Conservation (phyloP, 1,140 invertebrate species). For the Hycleus cichorii region DNA sequence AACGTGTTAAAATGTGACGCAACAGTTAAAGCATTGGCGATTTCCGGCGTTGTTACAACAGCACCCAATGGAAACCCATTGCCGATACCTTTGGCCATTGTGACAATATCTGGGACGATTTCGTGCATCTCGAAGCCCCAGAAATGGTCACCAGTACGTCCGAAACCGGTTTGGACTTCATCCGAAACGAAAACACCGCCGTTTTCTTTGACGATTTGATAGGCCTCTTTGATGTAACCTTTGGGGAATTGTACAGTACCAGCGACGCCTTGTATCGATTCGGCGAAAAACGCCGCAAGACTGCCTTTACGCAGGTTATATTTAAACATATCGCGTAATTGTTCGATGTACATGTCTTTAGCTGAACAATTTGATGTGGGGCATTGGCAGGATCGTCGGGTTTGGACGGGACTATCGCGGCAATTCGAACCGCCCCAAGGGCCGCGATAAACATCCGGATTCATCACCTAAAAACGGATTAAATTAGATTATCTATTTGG, state of each 20-base stretch:
- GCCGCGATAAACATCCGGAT: slow-evolving; percentile 85
- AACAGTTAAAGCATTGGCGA: slow-evolving; percentile 65
- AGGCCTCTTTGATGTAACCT: slow-evolving; percentile 76
- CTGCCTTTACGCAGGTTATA: slow-evolving; percentile 55
- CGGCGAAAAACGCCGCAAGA: slow-evolving; percentile 85
- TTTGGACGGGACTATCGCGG: slow-evolving; percentile 80
- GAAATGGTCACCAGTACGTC: slow-evolving; percentile 84
- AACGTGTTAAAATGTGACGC: slow-evolving; percentile 94
- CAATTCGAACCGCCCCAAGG: slow-evolving; percentile 82
- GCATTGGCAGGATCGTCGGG: slow-evolving; percentile 62
- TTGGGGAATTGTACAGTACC: slow-evolving; percentile 89
- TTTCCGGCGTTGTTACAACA: slow-evolving; percentile 82
- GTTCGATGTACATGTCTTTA: slow-evolving; percentile 66
- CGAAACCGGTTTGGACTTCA: slow-evolving; percentile 96
- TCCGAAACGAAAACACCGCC: slow-evolving; percentile 88
- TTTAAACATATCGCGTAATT: slow-evolving; percentile 70
- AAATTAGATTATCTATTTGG: slow-evolving; percentile 7
- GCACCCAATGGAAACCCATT: slow-evolving; percentile 94
- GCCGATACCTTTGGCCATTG: slow-evolving; percentile 81
- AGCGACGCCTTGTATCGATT: slow-evolving; percentile 91
- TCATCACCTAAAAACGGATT: slow-evolving; percentile 56
- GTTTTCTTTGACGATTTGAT: slow-evolving; percentile 65
- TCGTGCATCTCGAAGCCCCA: slow-evolving; percentile 92
- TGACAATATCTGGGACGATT: slow-evolving; percentile 86
- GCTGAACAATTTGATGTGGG: slow-evolving; percentile 57